phyloP scores from a whole-genome alignment of 1,140 invertebrate genomes.

The Paraescarpia echinospica region DNA sequence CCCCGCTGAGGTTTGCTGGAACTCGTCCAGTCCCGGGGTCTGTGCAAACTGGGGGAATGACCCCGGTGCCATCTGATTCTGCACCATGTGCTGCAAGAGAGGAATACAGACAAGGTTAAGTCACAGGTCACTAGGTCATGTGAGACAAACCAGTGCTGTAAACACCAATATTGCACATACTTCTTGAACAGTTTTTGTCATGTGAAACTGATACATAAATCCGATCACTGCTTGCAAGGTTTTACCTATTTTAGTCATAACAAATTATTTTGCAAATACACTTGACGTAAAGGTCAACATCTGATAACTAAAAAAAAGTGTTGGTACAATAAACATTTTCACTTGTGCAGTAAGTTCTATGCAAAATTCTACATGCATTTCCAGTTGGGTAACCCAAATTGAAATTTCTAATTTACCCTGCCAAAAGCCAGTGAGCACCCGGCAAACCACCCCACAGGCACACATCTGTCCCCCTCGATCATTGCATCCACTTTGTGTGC shows the following conservation, averaged over 20 bases:
- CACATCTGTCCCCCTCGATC: background rate
- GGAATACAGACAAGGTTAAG: background rate
- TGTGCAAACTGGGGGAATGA: slow-evolving; percentile 31
- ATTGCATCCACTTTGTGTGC: background rate
- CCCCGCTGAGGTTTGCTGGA: slow-evolving; percentile 36
- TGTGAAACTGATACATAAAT: background rate
- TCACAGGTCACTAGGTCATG: background rate
- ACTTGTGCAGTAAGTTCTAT: background rate
- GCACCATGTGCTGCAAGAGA: slow-evolving; percentile 89
- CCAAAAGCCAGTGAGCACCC: background rate
- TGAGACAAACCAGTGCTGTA: too few species aligned
- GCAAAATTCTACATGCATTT: background rate
- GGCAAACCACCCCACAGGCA: background rate
- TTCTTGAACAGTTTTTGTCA: too few species aligned
- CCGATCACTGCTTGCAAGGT: background rate
- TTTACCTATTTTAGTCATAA: background rate
- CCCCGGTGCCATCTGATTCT: slow-evolving; percentile 78
- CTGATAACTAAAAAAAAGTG: background rate
- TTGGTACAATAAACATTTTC: background rate
- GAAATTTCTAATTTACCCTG: background rate
- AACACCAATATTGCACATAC: too few species aligned
- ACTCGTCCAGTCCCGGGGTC: slow-evolving; percentile 42
- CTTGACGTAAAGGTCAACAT: too few species aligned
- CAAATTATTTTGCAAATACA: too few species aligned
- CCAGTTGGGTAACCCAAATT: background rate